Base-by-base conservation (phyloP, 2,888 invertebrate genomes). In the Dinocampus coccinellae region DNA sequence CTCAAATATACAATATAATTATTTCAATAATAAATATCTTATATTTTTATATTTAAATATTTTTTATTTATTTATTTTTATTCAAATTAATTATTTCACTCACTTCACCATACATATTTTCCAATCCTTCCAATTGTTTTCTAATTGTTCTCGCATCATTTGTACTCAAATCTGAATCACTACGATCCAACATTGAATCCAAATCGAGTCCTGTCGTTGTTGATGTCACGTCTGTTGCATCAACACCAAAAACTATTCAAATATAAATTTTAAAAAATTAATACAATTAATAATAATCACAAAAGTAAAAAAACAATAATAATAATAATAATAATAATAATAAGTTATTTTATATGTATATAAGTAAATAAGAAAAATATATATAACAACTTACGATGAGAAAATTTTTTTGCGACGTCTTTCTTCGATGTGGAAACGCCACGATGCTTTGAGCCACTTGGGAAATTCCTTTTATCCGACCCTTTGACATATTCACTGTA, bases 21-120 rank as follows among this genome's bases (percentile, higher is more conserved):
- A 11, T 29, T 26, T 10, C 13, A 72, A n/a, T 4, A 20, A 16
- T 42, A 39, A 39, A 2, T n/a, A 7, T 58, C n/a, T n/a, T n/a
- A n/a, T n/a, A n/a, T 47, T 65, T 64, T 24, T 26, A 24, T 36
- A 55, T 65, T 66, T 33, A 33, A 34, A 22, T 13, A 60, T 11
- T 10, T 16, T 20, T 13, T 26, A 55, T 60, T 70, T 33, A 33
- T 52, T 33, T 2, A 53, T 11, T 10, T 90, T 89, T 6, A 90
- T 80, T 77, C 90, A 86, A 76, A 90, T n/a, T n/a, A 89, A 75
- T 90, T n/a, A 34, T 42, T 61, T 4, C n/a, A 70, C 57, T 80
- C 81, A 95, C 96, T 89, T 95, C 95, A 0, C 93, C 93, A 84
- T 96, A 96, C 95, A 95, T 96, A 78, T 91, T 93, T 89, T 96